Base-by-base conservation (phyloP, 2,888 invertebrate species). In the Drosophila phalerata region DNA sequence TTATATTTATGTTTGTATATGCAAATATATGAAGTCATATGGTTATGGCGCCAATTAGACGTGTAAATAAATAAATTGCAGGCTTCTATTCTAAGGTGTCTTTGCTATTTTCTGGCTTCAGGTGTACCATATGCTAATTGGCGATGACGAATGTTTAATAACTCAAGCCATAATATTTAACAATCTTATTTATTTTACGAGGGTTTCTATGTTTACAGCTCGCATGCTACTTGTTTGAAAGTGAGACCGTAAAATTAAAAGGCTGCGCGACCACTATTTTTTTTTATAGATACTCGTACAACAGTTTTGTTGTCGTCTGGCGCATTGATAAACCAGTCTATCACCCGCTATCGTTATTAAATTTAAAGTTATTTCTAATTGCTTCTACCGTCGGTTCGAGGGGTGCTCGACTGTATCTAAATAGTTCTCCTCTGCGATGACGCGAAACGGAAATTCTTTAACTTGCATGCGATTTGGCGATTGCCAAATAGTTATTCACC, bases 21-120 rank as follows among this genome's bases (percentile, higher is more conserved):
- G 17, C 37, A 19, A 52, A 42, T 64, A 55, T 71, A 71, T 80
- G 71, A 77, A 76, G 65, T 84, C 73, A 80, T 73, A 58, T 58
- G 22, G 38, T 32, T 56, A 5, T 76, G 83, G 70, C 77, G 85
- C 72, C 69, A 84, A 84, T 79, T 79, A 55, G 40, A 75, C 65
- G 65, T 66, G 66, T 73, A 83, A 85, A 84, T 79, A 85, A 85
- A 75, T 66, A 81, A 58, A 71, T 62, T 79, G 72, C 73, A 64
- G 51, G 62, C 57, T 42, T 43, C 43, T 57, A 43, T 37, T 65
- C 51, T 67, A 28, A 61, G 37, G 22, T 13, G 13, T 8, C 34
- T 25, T 25, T 52, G 30, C 25, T 51, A 32, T 49, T n/a, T 37
- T 49, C 15, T 70, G 6, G 43, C 61, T 48, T 38, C 38, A 38